Evolutionary conservation across 2,797 vertebrate genomes (phyloP).

Genomic region (Chaetophractus vellerosus): DNA sequence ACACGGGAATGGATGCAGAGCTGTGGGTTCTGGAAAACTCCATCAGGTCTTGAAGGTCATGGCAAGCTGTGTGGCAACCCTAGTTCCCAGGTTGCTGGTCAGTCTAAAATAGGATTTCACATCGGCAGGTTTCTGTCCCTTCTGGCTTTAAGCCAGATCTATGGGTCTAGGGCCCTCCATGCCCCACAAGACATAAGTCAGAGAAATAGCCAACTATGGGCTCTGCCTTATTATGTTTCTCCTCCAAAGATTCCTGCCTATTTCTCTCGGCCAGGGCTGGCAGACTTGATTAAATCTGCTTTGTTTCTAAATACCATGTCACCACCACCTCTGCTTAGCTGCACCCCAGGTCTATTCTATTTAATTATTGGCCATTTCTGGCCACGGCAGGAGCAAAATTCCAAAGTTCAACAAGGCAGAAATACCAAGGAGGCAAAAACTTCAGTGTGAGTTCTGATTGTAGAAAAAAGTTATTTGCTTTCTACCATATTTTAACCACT

Average conservation of each 20-base stretch:
- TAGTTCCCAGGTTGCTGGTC: background rate
- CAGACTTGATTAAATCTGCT: background rate
- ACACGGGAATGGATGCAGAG: background rate
- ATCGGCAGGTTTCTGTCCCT: background rate
- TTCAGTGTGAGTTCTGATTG: background rate
- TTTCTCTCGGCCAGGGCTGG: background rate
- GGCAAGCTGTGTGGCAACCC: background rate
- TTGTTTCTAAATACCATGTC: background rate
- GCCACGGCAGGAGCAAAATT: background rate
- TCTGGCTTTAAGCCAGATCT: background rate
- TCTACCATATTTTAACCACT: background rate
- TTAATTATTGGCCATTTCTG: background rate
- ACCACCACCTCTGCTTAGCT: background rate
- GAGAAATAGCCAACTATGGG: background rate
- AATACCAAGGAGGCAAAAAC: background rate
- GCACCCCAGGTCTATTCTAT: background rate
- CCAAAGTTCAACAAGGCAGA: constrained; percentile 19
- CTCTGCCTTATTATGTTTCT: background rate
- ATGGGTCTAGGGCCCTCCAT: background rate
- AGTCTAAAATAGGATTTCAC: background rate
- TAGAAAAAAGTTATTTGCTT: background rate
- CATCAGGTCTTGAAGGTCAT: background rate
- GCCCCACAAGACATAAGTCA: background rate
- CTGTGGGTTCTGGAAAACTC: background rate
- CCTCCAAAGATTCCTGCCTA: background rate